A percentile compares a stretch with the other conserved stretches of the same genome.
These are phyloP conservation scores for Sycophaga agraensis DNA, from an alignment of 1,140 invertebrate genomes.

Conservation along the genomic window DNA sequence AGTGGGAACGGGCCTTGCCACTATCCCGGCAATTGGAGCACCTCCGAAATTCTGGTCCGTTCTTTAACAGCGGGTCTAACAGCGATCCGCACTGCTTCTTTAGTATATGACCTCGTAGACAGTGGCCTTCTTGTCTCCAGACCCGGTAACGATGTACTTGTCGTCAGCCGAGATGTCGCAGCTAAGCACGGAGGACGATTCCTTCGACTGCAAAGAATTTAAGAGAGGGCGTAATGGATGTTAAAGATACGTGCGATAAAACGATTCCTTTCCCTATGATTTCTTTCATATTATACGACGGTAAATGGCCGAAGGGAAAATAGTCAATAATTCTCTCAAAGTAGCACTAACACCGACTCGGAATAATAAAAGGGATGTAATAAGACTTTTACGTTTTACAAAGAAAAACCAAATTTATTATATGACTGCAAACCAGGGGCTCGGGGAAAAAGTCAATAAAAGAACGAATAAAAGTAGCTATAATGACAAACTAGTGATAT, in stretches of 20 bases:
- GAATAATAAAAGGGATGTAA: constrained; percentile 3
- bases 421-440: no score
- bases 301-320: no score
- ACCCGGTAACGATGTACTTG: constrained; percentile 98
- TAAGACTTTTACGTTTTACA: no score
- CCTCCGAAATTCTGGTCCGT: no score
- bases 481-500: no score
- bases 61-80: no score
- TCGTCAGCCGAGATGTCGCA: constrained; percentile 99
- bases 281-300: no score
- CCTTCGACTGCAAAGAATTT: constrained; percentile 85
- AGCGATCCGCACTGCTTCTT: constrained; percentile 21
- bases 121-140: constrained; percentile 98
- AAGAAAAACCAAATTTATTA: no score
- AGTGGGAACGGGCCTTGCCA: not conserved
- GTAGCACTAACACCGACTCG: constrained; percentile 26
- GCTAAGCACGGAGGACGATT: constrained; percentile 97
- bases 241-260: constrained; percentile 18
- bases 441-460: not conserved
- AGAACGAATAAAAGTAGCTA: constrained; percentile 3
- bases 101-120: constrained; percentile 98
- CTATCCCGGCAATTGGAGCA: no score
- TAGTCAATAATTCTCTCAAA: no score
- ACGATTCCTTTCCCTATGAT: no score
- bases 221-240: constrained; percentile 23